Percentiles rank a stretch among this genome's conserved stretches.
phyloP scores from a whole-genome alignment of 92 coral and sea anemone species.

The Epizoanthus ramosus region DNA sequence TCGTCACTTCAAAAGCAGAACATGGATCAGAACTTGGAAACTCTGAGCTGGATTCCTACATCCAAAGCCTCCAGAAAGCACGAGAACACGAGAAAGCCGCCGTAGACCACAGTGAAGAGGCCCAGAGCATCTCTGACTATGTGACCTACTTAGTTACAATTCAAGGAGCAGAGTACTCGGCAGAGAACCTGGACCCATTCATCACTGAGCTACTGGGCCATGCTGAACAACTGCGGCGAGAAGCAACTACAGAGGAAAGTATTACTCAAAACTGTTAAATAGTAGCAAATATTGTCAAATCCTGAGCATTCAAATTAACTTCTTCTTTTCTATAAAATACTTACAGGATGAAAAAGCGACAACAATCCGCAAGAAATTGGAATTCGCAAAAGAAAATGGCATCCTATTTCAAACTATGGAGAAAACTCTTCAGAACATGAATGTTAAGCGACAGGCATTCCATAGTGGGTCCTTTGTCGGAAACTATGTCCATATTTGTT shows the following conservation, averaged over 20 bases:
- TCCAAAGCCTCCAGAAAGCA: slow-evolving; percentile 3
- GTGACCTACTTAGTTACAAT: slow-evolving; percentile 25
- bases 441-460: slow-evolving; percentile 38
- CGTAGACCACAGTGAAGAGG: slow-evolving; percentile 19
- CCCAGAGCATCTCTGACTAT: slow-evolving; percentile 23
- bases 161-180: neutral
- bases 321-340: neutral
- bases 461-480: slow-evolving; percentile 42
- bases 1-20: slow-evolving; percentile 11
- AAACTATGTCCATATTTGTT: slow-evolving; percentile 36
- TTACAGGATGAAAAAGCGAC: slow-evolving; percentile 14
- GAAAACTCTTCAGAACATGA: neutral
- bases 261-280: neutral
- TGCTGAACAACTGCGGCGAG: slow-evolving; percentile 11
- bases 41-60: slow-evolving; percentile 14
- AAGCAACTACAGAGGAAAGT: slow-evolving; percentile 11
- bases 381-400: neutral
- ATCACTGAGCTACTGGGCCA: slow-evolving; percentile 19
- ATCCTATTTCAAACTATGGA: neutral
- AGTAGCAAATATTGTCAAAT: neutral
- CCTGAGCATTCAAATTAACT: neutral
- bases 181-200: slow-evolving; percentile 28
- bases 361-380: neutral
- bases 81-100: slow-evolving; percentile 19
- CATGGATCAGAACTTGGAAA: slow-evolving; percentile 13